phyloP scores from a whole-genome alignment of 1,140 invertebrate species.

The Heliconius eleuchia region DNA sequence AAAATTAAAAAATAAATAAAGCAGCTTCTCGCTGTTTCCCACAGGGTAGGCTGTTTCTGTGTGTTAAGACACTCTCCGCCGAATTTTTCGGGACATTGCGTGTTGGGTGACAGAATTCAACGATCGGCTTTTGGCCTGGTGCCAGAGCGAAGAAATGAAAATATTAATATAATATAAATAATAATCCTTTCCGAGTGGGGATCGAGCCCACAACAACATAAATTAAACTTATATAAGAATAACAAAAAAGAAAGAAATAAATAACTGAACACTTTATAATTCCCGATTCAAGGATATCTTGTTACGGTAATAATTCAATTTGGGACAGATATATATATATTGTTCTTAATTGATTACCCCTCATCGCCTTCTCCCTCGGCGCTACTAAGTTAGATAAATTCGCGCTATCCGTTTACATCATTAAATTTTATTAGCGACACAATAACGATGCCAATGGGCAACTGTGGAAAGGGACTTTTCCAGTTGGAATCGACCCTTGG shows the following conservation, averaged over 20 bases:
- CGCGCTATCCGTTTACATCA: conserved; percentile 80
- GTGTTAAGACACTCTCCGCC: too few relatives aligned
- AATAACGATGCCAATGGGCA: conserved; percentile 62
- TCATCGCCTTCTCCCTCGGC: conserved; percentile 54
- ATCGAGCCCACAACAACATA: background rate
- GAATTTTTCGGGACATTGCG: too few relatives aligned
- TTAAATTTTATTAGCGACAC: conserved; percentile 80
- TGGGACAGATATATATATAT: conserved; percentile 55
- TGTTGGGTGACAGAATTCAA: too few relatives aligned
- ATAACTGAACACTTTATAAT: conserved; percentile 25
- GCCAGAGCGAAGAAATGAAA: too few relatives aligned
- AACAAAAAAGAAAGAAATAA: background rate
- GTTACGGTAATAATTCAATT: conserved; percentile 61
- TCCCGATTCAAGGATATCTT: conserved; percentile 54
- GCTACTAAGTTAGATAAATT: conserved; percentile 70
- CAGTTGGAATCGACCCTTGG: conserved; percentile 61
- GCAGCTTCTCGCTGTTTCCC: too few relatives aligned
- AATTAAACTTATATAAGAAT: background rate
- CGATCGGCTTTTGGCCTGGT: fast-evolving
- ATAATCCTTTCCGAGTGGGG: too few relatives aligned
- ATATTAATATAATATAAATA: too few relatives aligned
- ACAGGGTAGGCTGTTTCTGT: too few relatives aligned
- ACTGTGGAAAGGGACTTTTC: conserved; percentile 66
- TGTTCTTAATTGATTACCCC: conserved; percentile 71
- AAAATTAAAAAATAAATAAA: too few relatives aligned